Conservation (phyloP, 2,797 vertebrate species). For the Lacerta bilineata region DNA sequence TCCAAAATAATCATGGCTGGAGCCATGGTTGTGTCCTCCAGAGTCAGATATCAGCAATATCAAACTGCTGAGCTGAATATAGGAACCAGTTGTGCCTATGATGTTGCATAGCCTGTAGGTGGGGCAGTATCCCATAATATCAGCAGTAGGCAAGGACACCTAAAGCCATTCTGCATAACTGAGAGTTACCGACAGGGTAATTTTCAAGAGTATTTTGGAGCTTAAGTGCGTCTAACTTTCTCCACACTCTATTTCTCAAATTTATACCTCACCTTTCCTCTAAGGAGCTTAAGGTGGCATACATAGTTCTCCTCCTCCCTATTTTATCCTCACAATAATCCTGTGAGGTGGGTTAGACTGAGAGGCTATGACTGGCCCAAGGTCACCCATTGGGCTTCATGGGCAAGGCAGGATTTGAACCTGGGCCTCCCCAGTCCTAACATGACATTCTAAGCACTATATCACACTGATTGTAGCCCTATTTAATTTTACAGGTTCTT, state of each 20-base stretch:
- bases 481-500: too few relatives aligned
- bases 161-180: not conserved
- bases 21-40: not conserved
- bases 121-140: slow-evolving; percentile 22
- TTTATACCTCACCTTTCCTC: not conserved
- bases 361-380: not conserved
- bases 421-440: too few relatives aligned
- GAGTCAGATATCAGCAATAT: not conserved
- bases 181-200: not conserved
- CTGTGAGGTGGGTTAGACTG: not conserved
- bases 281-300: not conserved
- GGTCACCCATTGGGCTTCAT: not conserved
- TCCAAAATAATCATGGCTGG: not conserved
- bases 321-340: not conserved
- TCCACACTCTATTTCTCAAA: too few relatives aligned
- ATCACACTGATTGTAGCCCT: too few relatives aligned
- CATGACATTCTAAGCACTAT: too few relatives aligned
- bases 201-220: not conserved
- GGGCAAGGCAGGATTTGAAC: not conserved
- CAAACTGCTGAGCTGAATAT: not conserved
- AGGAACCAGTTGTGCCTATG: not conserved
- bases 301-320: too few relatives aligned
- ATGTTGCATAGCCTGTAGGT: slow-evolving; percentile 10
- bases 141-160: not conserved
- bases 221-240: too few relatives aligned